phyloP scores from a whole-genome alignment of 2,113 vertebrate genomes.

The Elgaria multicarinata region DNA sequence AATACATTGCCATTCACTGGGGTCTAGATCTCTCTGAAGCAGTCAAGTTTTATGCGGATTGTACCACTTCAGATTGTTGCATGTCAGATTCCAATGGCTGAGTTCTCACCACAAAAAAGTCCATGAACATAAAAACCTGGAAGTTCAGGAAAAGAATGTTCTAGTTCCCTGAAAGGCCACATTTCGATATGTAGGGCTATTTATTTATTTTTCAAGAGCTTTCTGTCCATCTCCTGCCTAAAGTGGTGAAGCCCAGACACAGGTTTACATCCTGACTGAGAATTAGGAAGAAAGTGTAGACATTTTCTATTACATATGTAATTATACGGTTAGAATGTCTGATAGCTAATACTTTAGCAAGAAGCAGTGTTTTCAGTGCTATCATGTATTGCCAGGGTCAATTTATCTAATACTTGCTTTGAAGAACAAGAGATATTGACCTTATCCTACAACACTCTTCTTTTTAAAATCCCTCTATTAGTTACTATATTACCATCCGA shows the following conservation, averaged over 20 bases:
- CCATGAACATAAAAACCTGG: neutral
- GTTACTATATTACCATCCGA: conserved; percentile 68
- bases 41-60: neutral
- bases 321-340: neutral
- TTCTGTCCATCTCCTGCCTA: neutral
- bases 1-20: too few species aligned
- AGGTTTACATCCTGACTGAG: neutral
- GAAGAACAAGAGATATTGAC: conserved; percentile 67
- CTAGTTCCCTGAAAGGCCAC: neutral
- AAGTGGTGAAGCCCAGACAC: neutral
- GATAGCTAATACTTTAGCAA: neutral
- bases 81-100: neutral
- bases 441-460: conserved; percentile 69
- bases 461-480: conserved; percentile 58
- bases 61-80: neutral
- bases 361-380: neutral
- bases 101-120: neutral
- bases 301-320: neutral
- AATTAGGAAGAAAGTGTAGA: too few species aligned
- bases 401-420: conserved; percentile 60
- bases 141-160: neutral
- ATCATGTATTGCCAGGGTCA: neutral
- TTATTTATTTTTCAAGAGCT: neutral
- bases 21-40: too few species aligned
- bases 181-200: neutral